Base-by-base conservation (phyloP, 1,140 invertebrate genomes). In the Tetramorium alpestre region DNA sequence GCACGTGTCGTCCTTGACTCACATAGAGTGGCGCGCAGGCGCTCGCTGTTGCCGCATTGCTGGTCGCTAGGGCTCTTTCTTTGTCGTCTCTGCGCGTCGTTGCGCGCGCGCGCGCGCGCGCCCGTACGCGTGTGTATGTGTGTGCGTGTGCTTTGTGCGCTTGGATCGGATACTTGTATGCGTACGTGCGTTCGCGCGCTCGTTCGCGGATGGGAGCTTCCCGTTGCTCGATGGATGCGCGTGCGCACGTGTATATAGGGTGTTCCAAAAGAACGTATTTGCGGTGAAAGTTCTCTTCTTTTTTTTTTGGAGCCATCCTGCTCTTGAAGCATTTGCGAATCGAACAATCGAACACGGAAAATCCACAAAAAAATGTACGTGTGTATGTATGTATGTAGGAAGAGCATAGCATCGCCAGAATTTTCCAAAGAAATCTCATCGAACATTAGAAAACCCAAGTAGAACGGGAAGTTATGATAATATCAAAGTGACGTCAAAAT, bases 1-100 rank as follows among this genome's bases (percentile, higher is more conserved):
- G 94, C 95, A 95, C 95, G 95, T 95, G 95, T 95, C 95, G 95
- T 95, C 95, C 95, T 95, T 95, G 95, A 95, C 95, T 95, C 94
- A 95, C 94, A 95, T 95, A 95, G 94, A 87, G 91, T 89, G 89
- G 88, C 91, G 93, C 94, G 94, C 94, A 94, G 91, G 93, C 94
- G 89, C 90, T 92, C 89, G 90, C 93, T 90, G 93, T 90, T 93
- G 93, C 93, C 93, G 93, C 92, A 94, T 94, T 93, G 93, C 93
- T 90, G 90, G 89, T 93, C 92, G 92, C 92, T 91, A 91, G 92
- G 93, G 93, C 90, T 91, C 86, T 94, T 94, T 94, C 93, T 94
- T 94, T 94, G 93, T 94, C 91, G 87, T 87, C 64, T 69, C 25
- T 64, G 65, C 73, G 70, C 54, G 60, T 64, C 73, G 47, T 65